These are phyloP conservation scores for Montifringilla adamsi DNA, from an alignment of 2,113 vertebrate genomes.

Conservation along the genomic window DNA sequence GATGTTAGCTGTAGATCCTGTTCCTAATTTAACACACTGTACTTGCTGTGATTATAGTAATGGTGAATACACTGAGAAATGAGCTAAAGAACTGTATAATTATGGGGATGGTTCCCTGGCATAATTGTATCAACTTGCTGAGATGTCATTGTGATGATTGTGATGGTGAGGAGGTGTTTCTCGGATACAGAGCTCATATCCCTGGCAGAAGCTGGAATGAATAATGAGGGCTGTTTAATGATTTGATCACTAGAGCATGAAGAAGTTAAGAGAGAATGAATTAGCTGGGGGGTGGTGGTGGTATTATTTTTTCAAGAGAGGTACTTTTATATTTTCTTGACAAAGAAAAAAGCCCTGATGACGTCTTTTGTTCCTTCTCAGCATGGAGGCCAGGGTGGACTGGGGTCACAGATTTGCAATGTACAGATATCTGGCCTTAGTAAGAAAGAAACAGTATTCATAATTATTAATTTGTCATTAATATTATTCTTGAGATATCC, in stretches of 20 bases:
- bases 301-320: not conserved
- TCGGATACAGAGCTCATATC: constrained; percentile 62
- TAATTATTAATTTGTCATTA: not conserved
- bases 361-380: not conserved
- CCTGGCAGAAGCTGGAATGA: constrained; percentile 66
- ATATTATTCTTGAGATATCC: not conserved
- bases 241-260: constrained; percentile 67
- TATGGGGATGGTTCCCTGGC: constrained; percentile 61
- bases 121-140: constrained; percentile 63
- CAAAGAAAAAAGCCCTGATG: not conserved
- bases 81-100: constrained; percentile 59
- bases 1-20: constrained; percentile 59
- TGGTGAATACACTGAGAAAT: constrained; percentile 63
- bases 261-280: constrained; percentile 53
- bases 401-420: not conserved
- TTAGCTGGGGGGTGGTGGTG: not conserved
- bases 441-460: not conserved
- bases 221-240: constrained; percentile 66
- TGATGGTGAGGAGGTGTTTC: constrained; percentile 51
- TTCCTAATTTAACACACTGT: constrained; percentile 73
- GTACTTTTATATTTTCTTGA: constrained; percentile 27
- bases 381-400: not conserved
- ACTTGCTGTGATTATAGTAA: constrained; percentile 66
- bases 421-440: not conserved
- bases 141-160: constrained; percentile 52